Evolutionary conservation across 2,888 invertebrate species (phyloP).

Genomic region (Campaea margaritaria): DNA sequence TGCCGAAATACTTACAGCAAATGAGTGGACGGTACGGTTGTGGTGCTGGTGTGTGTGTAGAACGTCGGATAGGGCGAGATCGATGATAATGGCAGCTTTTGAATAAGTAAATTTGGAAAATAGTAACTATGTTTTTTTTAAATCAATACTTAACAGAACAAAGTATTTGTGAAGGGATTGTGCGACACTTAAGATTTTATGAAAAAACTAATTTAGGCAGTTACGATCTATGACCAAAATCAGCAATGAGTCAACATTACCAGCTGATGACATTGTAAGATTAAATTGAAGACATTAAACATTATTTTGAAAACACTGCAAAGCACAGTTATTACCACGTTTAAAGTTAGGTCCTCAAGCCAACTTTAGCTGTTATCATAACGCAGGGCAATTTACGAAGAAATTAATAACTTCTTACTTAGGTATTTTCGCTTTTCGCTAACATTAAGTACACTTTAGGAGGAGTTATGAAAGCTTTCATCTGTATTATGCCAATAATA

Average conservation of each 20-base stretch:
- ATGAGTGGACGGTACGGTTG: too few relatives aligned
- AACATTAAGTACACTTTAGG: conserved; percentile 46
- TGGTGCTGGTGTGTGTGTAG: too few relatives aligned
- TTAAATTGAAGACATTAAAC: background rate
- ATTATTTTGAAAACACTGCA: background rate
- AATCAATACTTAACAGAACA: too few relatives aligned
- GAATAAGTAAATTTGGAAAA: background rate
- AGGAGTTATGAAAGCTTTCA: conserved; percentile 43
- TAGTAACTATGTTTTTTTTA: too few relatives aligned
- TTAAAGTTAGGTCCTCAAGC: conserved; percentile 24
- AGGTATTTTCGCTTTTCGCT: conserved; percentile 43
- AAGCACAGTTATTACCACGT: background rate
- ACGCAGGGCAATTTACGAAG: conserved; percentile 44
- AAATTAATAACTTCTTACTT: conserved; percentile 47
- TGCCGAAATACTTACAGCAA: too few relatives aligned
- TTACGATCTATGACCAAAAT: too few relatives aligned
- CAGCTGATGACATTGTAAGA: too few relatives aligned
- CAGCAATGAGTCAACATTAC: too few relatives aligned
- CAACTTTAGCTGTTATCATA: conserved; percentile 43
- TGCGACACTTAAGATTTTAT: too few relatives aligned
- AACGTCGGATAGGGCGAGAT: background rate
- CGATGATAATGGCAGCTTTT: background rate
- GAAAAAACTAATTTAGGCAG: too few relatives aligned
- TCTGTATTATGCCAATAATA: conserved; percentile 29
- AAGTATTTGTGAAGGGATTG: too few relatives aligned